These are phyloP conservation scores for Coptodon bakossiorum DNA, from an alignment of 2,113 vertebrate species.

Conservation along the genomic window DNA sequence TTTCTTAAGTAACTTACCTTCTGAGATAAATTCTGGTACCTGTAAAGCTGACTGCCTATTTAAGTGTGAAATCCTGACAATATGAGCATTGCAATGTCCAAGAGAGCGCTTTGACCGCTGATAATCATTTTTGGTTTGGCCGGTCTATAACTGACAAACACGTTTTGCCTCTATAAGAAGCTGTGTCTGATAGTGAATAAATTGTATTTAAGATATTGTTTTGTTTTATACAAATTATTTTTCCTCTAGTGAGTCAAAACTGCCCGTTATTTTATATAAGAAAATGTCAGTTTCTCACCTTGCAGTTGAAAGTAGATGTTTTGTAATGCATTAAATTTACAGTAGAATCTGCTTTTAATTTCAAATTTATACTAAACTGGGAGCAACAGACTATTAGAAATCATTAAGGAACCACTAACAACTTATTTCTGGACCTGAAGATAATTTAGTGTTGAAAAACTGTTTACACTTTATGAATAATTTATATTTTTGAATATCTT, in stretches of 20 bases:
- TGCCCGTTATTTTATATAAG: neutral
- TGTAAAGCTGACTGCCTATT: neutral
- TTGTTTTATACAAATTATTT: neutral
- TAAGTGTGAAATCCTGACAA: neutral
- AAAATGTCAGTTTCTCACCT: neutral
- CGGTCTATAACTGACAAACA: neutral
- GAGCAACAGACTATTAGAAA: neutral
- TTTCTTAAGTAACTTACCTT: neutral
- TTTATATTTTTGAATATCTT: neutral
- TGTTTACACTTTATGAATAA: neutral
- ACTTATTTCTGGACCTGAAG: neutral
- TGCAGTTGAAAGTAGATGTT: neutral
- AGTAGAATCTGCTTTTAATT: neutral
- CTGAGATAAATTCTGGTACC: neutral
- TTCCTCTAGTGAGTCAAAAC: neutral
- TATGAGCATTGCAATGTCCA: neutral
- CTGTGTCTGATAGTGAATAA: neutral
- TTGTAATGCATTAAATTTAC: neutral
- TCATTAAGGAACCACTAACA: neutral
- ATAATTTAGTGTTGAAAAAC: neutral
- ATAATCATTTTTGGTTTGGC: neutral
- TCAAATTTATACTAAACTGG: neutral
- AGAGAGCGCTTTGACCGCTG: neutral
- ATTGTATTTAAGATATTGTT: neutral
- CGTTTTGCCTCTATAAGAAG: neutral